phyloP scores from a whole-genome alignment of 2,888 invertebrate species.

The Scaptomyza flava region DNA sequence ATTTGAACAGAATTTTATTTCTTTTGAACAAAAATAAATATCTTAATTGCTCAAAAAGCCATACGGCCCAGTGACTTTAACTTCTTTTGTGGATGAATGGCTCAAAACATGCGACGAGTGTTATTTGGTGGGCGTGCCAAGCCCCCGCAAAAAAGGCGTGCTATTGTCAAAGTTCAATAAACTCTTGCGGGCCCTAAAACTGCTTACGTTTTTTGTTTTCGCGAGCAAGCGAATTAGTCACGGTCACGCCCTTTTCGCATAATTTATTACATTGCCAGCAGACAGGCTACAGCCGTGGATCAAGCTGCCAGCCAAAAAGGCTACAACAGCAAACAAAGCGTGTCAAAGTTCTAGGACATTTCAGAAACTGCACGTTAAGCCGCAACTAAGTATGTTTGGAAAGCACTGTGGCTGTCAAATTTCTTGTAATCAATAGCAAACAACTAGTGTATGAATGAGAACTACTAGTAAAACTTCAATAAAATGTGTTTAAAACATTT shows the following conservation, averaged over 20 bases:
- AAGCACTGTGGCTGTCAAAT: not conserved
- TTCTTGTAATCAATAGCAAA: constrained; percentile 5
- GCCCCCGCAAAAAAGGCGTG: constrained; percentile 22
- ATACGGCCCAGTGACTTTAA: not conserved
- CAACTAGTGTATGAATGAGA: too few species aligned
- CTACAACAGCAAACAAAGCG: constrained; percentile 8
- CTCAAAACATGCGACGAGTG: constrained; percentile 2
- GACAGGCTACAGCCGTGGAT: constrained; percentile 26
- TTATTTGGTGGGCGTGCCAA: constrained; percentile 25
- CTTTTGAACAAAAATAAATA: constrained; percentile 3
- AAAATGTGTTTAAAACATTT: too few species aligned
- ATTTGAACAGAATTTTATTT: constrained; percentile 5
- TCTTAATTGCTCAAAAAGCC: not conserved
- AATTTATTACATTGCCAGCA: constrained; percentile 68
- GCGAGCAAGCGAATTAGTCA: constrained; percentile 55
- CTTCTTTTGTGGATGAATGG: constrained; percentile 28
- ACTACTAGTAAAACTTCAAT: too few species aligned
- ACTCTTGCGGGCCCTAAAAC: constrained; percentile 20
- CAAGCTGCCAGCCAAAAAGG: constrained; percentile 18
- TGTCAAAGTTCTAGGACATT: constrained; percentile 26
- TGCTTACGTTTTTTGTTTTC: constrained; percentile 15
- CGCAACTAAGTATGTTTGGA: not conserved
- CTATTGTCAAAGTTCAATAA: constrained; percentile 33
- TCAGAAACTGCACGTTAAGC: constrained; percentile 1
- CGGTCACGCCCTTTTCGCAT: constrained; percentile 59